Base-by-base conservation (phyloP, 2,797 vertebrate species). In the Zalophus californianus region DNA sequence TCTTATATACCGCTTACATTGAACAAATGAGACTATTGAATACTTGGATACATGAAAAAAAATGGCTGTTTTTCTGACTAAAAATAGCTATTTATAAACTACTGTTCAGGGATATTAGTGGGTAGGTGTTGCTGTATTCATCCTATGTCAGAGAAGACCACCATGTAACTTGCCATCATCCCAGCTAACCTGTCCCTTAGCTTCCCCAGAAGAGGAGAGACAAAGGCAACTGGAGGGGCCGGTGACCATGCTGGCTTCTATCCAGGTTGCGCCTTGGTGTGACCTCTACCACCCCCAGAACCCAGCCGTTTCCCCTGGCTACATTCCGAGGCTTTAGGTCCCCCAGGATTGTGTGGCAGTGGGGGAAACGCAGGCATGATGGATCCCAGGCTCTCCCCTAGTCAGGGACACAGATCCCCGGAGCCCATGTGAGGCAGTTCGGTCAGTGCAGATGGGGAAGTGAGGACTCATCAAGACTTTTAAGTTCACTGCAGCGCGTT, bases 21-120 rank as follows among this genome's bases (percentile, higher is more conserved):
- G 70, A 79, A 73, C 56, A 88, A 84, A 73, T 79, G 48, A 96
- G 78, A 73, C 79, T 73, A 48, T 18, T 86, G 79, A 92, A 77
- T 64, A 92, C 70, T 68, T 58, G 50, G 41, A n/a, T 86, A 90
- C 66, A 52, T 85, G 29, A 29, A 48, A 66, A 66, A 88, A 54
- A 15, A 15, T 66, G 35, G 11, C 70, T 78, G 2, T 77, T 90
- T 27, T 86, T 70, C 70, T 84, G 35, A 27, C 66, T 75, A 75
- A 80, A 89, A 68, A 64, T 72, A 91, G 35, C 29, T 92, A 18
- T 64, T 62, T 58, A 23, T 86, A 85, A 88, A 62, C n/a, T 78
- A 84, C 54, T 80, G 14, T 78, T 70, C 14, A 70, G 35, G 54
- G 18, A 38, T 86, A 78, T 83, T 70, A 78, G 52, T 44, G 52